Percentiles rank a stretch among this genome's conserved stretches.
These are phyloP conservation scores for Nothoprocta perdicaria DNA, from an alignment of 2,113 vertebrate species.

Conservation along the genomic window DNA sequence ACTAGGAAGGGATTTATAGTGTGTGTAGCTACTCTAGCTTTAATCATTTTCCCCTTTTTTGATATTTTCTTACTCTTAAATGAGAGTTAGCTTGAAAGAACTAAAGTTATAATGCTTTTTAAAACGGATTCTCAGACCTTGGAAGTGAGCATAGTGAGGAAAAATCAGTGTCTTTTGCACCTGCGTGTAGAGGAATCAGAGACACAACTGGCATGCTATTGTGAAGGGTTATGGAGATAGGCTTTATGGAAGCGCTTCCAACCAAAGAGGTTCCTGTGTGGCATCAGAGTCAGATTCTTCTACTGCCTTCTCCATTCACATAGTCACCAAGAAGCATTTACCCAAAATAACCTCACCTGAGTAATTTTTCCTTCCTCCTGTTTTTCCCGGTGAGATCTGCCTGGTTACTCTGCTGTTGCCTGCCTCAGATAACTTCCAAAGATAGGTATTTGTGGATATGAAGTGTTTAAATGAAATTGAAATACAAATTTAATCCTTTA, in stretches of 20 bases:
- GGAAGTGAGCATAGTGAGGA: neutral
- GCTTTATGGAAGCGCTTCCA: neutral
- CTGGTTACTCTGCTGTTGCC: neutral
- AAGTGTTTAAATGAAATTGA: neutral
- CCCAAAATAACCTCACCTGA: rapidly evolving
- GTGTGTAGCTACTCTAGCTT: neutral
- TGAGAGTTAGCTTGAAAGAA: neutral
- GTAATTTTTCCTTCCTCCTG: neutral
- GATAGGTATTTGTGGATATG: neutral
- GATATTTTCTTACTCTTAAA: neutral
- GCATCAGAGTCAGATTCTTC: neutral
- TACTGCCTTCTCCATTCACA: neutral
- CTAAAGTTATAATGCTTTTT: neutral
- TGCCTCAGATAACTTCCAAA: neutral
- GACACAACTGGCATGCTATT: neutral
- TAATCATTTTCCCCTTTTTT: neutral
- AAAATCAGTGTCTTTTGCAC: neutral
- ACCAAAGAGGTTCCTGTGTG: neutral
- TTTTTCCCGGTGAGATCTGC: neutral
- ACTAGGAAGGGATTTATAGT: neutral
- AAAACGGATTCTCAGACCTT: neutral
- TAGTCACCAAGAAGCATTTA: neutral
- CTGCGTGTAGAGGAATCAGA: neutral
- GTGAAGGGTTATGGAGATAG: neutral
- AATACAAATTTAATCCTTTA: neutral